Evolutionary conservation across 2,113 vertebrate genomes (phyloP).

Genomic region (Campylomormyrus tamandua): DNA sequence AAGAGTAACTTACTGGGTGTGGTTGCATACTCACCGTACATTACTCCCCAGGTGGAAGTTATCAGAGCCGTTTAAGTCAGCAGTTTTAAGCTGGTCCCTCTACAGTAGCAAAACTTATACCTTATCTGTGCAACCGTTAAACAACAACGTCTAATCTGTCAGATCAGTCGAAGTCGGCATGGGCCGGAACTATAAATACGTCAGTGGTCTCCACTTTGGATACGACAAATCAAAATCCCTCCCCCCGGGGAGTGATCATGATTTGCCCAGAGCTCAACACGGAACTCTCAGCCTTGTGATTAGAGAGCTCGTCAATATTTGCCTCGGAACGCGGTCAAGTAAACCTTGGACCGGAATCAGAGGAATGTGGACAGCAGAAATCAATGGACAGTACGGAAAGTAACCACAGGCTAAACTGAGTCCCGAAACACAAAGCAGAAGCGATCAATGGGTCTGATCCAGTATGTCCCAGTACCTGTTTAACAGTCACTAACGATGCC

Average conservation of each 20-base stretch:
- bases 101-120: neutral
- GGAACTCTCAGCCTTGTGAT: neutral
- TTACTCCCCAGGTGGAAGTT: neutral
- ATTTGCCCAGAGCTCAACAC: neutral
- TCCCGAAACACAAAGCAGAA: slow-evolving; percentile 22
- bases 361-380: neutral
- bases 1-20: neutral
- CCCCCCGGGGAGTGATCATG: neutral
- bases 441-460: slow-evolving; percentile 43
- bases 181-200: neutral
- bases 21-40: neutral
- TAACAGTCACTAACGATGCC: slow-evolving; percentile 42
- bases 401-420: slow-evolving; percentile 31
- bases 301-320: slow-evolving; percentile 29
- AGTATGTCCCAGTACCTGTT: slow-evolving; percentile 32
- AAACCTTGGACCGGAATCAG: slow-evolving; percentile 34
- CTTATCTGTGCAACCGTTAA: neutral
- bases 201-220: neutral
- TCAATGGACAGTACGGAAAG: slow-evolving; percentile 19
- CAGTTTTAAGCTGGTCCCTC: neutral
- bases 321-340: slow-evolving; percentile 25
- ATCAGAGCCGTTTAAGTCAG: neutral
- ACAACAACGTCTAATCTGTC: neutral
- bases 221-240: neutral
- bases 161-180: slow-evolving; percentile 10